A percentile compares a stretch with the other conserved stretches of the same genome.
Evolutionary conservation across 37 sponge, comb jelly and placozoan genomes (phyloP).

Genomic region (Cladorhizidae sp.): DNA sequence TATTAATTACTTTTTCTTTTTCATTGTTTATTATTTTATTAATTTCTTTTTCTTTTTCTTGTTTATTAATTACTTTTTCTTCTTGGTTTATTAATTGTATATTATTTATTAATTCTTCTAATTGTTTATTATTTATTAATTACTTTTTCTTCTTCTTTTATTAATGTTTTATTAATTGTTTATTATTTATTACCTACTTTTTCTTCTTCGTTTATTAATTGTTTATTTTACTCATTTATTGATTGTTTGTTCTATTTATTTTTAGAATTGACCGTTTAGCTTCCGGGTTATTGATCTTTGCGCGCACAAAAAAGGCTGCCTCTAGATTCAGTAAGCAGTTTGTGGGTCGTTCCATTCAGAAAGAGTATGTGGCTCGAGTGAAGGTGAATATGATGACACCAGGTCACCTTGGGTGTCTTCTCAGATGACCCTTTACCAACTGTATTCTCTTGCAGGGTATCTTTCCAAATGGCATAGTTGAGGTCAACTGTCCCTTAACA

Average conservation of each 20-base stretch:
- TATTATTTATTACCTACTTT: too few relatives aligned
- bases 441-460: conserved; percentile 16
- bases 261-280: conserved; percentile 54
- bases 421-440: not conserved
- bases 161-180: not conserved
- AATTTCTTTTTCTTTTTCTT: too few relatives aligned
- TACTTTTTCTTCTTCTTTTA: too few relatives aligned
- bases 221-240: not conserved
- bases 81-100: too few relatives aligned
- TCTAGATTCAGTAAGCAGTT: not conserved
- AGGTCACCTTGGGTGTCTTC: not conserved
- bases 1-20: too few relatives aligned
- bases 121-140: too few relatives aligned
- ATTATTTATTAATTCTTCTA: too few relatives aligned
- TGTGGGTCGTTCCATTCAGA: conserved; percentile 3
- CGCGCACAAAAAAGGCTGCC: conserved; percentile 6
- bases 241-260: not conserved
- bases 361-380: conserved; percentile 61
- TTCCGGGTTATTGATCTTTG: conserved; percentile 47
- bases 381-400: too few relatives aligned
- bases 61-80: too few relatives aligned
- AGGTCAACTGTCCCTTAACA: conserved; percentile 31
- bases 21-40: too few relatives aligned
- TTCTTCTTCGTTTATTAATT: too few relatives aligned
- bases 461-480: conserved; percentile 37